Percentiles rank a stretch among this genome's conserved stretches.
Evolutionary conservation across 64 coral and sea anemone species (phyloP).

Genomic region (Pachyseris speciosa): DNA sequence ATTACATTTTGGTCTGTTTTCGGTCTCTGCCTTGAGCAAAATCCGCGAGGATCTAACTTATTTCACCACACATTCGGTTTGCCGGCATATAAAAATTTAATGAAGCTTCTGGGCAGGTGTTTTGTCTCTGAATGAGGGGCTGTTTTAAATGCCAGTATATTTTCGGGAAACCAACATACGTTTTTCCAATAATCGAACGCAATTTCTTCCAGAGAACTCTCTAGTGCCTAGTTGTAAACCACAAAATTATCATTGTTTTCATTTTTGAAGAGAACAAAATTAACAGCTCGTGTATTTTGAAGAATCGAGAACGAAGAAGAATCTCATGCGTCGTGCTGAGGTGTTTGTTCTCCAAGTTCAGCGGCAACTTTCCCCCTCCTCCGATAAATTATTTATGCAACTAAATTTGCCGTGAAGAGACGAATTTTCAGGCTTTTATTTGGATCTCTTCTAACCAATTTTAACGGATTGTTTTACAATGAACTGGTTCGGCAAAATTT

Average conservation of each 20-base stretch:
- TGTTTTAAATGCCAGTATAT: background rate
- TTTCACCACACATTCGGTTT: conserved; percentile 43
- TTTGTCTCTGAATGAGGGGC: background rate
- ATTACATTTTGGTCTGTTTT: conserved; percentile 22
- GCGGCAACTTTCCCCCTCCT: conserved; percentile 15
- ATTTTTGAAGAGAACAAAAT: background rate
- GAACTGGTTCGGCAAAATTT: too few species aligned
- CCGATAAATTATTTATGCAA: conserved; percentile 24
- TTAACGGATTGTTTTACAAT: background rate
- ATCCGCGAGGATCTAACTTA: background rate
- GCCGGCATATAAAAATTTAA: conserved; percentile 19
- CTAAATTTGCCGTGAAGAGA: background rate
- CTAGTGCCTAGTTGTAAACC: background rate
- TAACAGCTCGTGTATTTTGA: background rate
- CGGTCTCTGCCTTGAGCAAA: background rate
- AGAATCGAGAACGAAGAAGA: background rate
- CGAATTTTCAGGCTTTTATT: background rate
- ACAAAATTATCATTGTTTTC: background rate
- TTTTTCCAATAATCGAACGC: background rate
- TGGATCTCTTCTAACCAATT: background rate
- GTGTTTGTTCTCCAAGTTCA: background rate
- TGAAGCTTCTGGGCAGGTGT: conserved; percentile 42
- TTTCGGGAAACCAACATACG: background rate
- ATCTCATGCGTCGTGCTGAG: background rate
- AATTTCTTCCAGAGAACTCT: background rate